A percentile compares a stretch with the other conserved stretches of the same genome.
phyloP scores from a whole-genome alignment of 35 echinoderm and acorn worm species.

The Chiridota heheva region DNA sequence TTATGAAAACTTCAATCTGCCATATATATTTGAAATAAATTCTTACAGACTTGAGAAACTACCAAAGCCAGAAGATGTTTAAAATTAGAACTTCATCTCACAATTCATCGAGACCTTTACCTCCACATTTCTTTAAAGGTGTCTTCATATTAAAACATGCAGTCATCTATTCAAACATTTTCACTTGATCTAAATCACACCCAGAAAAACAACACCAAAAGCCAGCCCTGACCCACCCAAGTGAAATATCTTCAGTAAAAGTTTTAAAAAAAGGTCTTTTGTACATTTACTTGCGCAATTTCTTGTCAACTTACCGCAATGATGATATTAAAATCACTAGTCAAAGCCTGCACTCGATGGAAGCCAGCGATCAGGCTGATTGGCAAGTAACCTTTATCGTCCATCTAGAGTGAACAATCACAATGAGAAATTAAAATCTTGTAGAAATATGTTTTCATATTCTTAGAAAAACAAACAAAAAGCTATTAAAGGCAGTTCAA shows the following conservation, averaged over 20 bases:
- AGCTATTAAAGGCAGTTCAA: background rate
- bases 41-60: background rate
- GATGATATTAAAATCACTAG: slow-evolving; percentile 61
- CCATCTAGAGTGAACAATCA: slow-evolving; percentile 69
- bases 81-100: background rate
- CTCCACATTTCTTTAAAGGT: too few relatives aligned
- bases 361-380: slow-evolving; percentile 87
- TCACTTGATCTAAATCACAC: too few relatives aligned
- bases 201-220: too few relatives aligned
- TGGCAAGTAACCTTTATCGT: slow-evolving; percentile 83
- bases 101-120: too few relatives aligned
- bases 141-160: too few relatives aligned
- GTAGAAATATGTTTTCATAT: background rate
- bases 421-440: background rate
- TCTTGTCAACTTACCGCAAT: slow-evolving; percentile 62
- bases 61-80: background rate
- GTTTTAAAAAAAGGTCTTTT: too few relatives aligned
- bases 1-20: background rate
- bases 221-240: too few relatives aligned
- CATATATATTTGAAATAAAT: background rate
- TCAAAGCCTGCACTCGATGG: slow-evolving; percentile 87
- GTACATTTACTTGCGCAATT: background rate
- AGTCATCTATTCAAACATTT: too few relatives aligned
- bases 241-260: too few relatives aligned
- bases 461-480: background rate